Evolutionary conservation across 92 coral and sea anemone genomes (phyloP), one percentile per base, ranked within the genome.

Genomic region (Siderastrea siderea): DNA sequence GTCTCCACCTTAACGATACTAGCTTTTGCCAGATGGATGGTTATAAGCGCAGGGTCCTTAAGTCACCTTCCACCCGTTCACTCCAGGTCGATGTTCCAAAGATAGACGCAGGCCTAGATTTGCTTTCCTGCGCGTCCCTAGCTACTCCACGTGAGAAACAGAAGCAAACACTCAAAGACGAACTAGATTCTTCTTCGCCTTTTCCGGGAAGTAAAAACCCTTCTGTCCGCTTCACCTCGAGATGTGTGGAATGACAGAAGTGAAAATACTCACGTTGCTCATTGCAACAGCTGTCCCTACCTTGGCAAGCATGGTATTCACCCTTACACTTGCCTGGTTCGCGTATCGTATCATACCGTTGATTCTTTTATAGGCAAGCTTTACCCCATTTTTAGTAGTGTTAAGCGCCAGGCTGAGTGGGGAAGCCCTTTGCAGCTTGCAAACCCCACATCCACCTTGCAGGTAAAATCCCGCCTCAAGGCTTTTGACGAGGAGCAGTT

Each of bases 341-440:
- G 74, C 1, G 61, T 89, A 15, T 76, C 92, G 6, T 89, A 75
- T 65, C 75, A 49, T 12, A 77, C 89, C 1, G 85, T 89, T 1
- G 93, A 89, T 67, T 89, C 93, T 7, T 84, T 26, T 71, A 78
- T 89, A 0, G 86, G 86, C 1, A 89, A 84, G 53, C 62, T 84
- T 6, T 74, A 81, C 2, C 71, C 93, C 0, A 89, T 89, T 13
- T 89, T 84, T 63, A 50, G 72, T 9, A 54, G 54, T 3, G 68
- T 7, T 9, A 89, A 80, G 5, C 85, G 85, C 9, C 80, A 84
- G 26, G 93, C 89, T 4, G 93, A 83, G 5, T 89, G 89, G 86
- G 81, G 84, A 44, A 66, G 9, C 26, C 9, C 80, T 26, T 26
- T 26, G 2, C 3, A 44, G 12, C 71, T 62, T 26, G 0, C 38